Evolutionary conservation across 2,888 invertebrate genomes (phyloP).

Genomic region (Halictus ligatus): DNA sequence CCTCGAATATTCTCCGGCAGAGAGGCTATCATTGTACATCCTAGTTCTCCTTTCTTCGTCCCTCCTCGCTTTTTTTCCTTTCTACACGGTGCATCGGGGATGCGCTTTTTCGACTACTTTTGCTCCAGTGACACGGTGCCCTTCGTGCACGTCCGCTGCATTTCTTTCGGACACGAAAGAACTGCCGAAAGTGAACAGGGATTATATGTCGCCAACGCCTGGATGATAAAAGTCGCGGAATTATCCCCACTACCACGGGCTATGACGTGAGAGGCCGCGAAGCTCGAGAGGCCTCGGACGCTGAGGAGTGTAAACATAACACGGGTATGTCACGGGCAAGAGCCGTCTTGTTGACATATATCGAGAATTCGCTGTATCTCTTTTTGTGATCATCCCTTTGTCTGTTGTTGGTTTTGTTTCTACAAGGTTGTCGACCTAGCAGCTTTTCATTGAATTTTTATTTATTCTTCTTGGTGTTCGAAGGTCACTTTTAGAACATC

Average conservation of each 20-base stretch:
- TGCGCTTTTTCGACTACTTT: conserved; percentile 56
- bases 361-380: not conserved
- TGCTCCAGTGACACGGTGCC: conserved; percentile 3
- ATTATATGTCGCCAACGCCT: no score
- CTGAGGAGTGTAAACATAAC: no score
- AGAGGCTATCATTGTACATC: conserved; percentile 20
- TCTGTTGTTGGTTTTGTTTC: not conserved
- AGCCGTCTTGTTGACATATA: no score
- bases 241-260: no score
- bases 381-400: not conserved
- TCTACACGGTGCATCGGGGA: conserved; percentile 30
- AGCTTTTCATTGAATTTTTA: not conserved
- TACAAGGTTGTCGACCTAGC: not conserved
- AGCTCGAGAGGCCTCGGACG: no score
- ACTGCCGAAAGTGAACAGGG: not conserved
- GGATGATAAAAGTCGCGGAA: no score
- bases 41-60: conserved; percentile 11
- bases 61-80: conserved; percentile 10
- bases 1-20: conserved; percentile 41
- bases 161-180: not conserved
- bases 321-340: no score
- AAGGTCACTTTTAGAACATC: no score
- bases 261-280: no score
- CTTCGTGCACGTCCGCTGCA: not conserved
- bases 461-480: not conserved